Conservation (phyloP, 23 tunicate genomes). For the Clavelina lepadiformis region DNA sequence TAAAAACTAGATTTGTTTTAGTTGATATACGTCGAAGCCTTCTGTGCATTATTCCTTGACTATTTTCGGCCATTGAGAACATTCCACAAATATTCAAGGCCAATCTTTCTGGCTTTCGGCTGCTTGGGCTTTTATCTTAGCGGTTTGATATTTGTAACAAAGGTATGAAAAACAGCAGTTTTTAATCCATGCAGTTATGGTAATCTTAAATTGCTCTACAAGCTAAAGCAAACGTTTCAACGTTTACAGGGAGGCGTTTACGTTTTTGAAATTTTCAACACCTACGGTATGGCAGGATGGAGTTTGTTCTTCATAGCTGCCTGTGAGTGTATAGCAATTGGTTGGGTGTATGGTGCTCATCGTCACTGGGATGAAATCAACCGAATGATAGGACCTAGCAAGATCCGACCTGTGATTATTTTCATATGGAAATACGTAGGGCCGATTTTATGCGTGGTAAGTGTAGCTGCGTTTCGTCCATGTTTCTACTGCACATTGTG, state of each 20-base stretch:
- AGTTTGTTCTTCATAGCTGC: constrained; percentile 19
- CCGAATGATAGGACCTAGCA: constrained; percentile 27
- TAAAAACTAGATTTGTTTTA: constrained; percentile 5
- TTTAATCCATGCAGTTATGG: too few relatives aligned
- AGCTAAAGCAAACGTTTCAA: too few relatives aligned
- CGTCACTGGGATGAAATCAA: constrained; percentile 18
- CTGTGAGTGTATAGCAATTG: constrained; percentile 40
- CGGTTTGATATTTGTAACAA: constrained; percentile 27
- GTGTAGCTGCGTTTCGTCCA: too few relatives aligned
- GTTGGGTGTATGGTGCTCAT: constrained; percentile 49
- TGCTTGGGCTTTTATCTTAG: constrained; percentile 9
- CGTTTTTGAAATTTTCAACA: constrained; percentile 45
- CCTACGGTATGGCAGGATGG: constrained; percentile 55
- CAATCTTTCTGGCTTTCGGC: background rate
- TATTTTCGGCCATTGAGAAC: constrained; percentile 12
- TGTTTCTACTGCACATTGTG: too few relatives aligned
- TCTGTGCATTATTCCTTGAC: constrained; percentile 20
- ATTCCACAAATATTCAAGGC: constrained; percentile 12
- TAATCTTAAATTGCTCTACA: too few relatives aligned
- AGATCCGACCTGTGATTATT: constrained; percentile 1
- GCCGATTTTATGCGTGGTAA: constrained; percentile 33
- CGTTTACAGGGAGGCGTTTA: constrained; percentile 49
- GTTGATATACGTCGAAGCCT: constrained; percentile 46
- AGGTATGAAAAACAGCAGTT: too few relatives aligned
- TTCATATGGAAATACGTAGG: constrained; percentile 31